Base-by-base conservation (phyloP, 1,140 invertebrate species). In the Lasioglossum albipes region DNA sequence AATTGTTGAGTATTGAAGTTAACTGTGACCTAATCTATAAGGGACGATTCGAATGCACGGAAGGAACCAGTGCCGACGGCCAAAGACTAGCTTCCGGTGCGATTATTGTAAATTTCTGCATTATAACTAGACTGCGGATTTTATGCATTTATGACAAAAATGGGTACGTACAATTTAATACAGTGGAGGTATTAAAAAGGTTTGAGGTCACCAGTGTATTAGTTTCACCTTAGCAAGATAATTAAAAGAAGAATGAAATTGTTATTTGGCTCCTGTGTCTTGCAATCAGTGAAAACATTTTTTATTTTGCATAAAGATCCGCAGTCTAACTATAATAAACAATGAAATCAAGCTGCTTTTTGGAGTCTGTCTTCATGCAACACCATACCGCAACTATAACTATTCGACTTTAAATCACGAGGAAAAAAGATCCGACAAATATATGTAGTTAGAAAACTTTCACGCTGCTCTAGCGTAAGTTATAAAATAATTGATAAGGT, bases 401-500 rank as follows among this genome's bases (percentile, higher is more conserved):
- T 31, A 31, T 36, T 68, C 45, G 12, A 76, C 0, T 7, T 3
- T 42, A 36, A 68, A 45, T 13, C 22, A 68, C 16, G n/a, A 22
- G 9, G 7, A n/a, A 7, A 49, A 42, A 67, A 45, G 10, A 20
- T 22, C 20, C 12, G 13, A 41, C 67, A 57, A 54, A 13, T 18
- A 52, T 6, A 13, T 18, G 41, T 6, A 67, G 41, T 18, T n/a
- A 13, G 22, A 16, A 18, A 59, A 70, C 70, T 31, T 69, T 73
- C 59, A 42, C n/a, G 36, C 31, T 31, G 7, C 7, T 16, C 27
- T 57, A 42, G 27, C 54, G 67, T 31, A 45, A 45, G 69, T 76
- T 4, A 49, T 76, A 59, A 45, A 22, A 59, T 69, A 76, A 76
- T 76, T 69, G 57, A 59, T 49, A 36, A 70, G 7, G 27, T 16